A percentile compares a stretch with the other conserved stretches of the same genome.
These are phyloP conservation scores for Etia nguti DNA, from an alignment of 2,113 vertebrate genomes.

Conservation along the genomic window DNA sequence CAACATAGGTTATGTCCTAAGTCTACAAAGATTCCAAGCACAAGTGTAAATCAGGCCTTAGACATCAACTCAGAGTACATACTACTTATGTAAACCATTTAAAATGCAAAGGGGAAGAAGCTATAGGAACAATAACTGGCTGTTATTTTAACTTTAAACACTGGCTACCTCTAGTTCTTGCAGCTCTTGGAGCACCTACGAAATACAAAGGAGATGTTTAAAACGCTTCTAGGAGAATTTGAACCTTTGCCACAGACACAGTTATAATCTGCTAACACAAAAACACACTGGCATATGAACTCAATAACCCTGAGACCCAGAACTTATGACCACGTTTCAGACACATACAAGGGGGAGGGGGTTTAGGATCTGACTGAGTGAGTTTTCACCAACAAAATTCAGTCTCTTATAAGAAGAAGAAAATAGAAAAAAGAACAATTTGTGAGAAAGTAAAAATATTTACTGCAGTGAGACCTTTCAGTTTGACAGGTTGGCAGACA, in stretches of 20 bases:
- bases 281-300: constrained; percentile 24
- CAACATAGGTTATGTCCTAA: too few species aligned
- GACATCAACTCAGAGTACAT: background rate
- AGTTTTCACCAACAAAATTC: constrained; percentile 1
- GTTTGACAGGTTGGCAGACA: background rate
- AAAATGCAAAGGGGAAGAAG: background rate
- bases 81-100: background rate
- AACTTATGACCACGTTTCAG: constrained; percentile 11
- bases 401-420: background rate
- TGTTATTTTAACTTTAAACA: background rate
- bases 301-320: constrained; percentile 35
- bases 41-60: background rate
- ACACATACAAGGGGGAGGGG: background rate
- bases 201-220: background rate
- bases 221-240: background rate
- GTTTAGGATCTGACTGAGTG: constrained; percentile 2
- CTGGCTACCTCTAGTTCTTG: background rate
- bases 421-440: background rate
- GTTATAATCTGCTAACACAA: constrained; percentile 43
- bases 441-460: background rate
- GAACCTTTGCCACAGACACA: background rate
- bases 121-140: background rate
- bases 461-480: background rate
- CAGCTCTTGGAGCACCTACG: background rate
- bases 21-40: background rate